Conservation (phyloP, 2,888 invertebrate species). For the Phyllotreta striolata region DNA sequence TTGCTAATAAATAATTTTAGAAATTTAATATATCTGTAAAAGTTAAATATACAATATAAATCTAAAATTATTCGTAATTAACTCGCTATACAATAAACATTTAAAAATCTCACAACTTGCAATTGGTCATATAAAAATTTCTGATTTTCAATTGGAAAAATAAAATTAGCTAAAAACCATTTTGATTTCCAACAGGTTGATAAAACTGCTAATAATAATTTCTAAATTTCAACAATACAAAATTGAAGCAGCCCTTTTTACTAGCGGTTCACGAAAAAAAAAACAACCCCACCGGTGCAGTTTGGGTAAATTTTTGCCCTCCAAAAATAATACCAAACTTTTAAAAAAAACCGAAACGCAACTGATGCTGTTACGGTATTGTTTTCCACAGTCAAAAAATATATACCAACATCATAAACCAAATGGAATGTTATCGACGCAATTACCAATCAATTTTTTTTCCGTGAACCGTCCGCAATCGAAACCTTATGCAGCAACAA, state of each 20-base stretch:
- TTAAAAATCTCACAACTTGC: conserved; percentile 45
- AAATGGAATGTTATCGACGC: too few relatives aligned
- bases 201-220: conserved; percentile 22
- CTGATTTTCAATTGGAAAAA: conserved; percentile 29
- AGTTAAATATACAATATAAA: conserved; percentile 41
- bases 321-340: too few relatives aligned
- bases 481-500: too few relatives aligned
- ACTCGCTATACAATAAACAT: conserved; percentile 42
- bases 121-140: conserved; percentile 46
- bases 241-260: background rate
- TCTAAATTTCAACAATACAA: conserved; percentile 22
- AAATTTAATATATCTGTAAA: conserved; percentile 31
- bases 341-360: too few relatives aligned
- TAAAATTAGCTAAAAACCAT: conserved; percentile 20
- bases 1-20: conserved; percentile 24
- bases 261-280: too few relatives aligned
- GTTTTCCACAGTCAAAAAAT: too few relatives aligned
- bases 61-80: conserved; percentile 44
- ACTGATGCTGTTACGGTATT: too few relatives aligned
- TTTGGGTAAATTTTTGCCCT: too few relatives aligned
- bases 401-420: too few relatives aligned
- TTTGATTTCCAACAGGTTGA: conserved; percentile 7
- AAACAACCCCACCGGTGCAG: too few relatives aligned
- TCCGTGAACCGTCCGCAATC: too few relatives aligned
- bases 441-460: too few relatives aligned